Evolutionary conservation across 92 coral and sea anemone genomes (phyloP).

Genomic region (Porites cylindrica): DNA sequence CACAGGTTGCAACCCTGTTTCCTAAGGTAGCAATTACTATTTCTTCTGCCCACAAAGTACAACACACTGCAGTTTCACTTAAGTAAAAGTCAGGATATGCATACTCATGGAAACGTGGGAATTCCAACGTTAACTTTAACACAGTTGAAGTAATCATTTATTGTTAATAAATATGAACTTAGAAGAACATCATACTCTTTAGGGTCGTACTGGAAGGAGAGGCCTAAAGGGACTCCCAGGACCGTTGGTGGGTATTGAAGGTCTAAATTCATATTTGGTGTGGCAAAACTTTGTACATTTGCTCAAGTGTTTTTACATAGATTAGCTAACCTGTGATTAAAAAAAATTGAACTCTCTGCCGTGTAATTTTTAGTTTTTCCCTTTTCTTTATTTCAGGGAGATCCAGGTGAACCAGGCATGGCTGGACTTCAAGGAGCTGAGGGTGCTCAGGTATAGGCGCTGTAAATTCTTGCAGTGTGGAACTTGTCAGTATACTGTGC

Average conservation of each 20-base stretch:
- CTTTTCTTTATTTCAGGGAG: constrained; percentile 42
- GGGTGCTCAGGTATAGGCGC: constrained; percentile 60
- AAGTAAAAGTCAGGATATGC: too few species aligned
- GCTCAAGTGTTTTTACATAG: too few species aligned
- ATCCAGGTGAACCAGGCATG: constrained; percentile 62
- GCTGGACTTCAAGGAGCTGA: constrained; percentile 76
- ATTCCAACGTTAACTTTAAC: too few species aligned
- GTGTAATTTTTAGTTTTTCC: not conserved
- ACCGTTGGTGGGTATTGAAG: constrained; percentile 49
- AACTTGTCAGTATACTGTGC: not conserved
- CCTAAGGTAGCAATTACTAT: too few species aligned
- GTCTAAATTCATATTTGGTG: not conserved
- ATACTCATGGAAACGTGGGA: too few species aligned
- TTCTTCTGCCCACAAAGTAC: too few species aligned
- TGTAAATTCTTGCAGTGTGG: not conserved
- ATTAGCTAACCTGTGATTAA: too few species aligned
- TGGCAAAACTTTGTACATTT: not conserved
- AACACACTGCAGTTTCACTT: too few species aligned
- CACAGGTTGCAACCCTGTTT: too few species aligned
- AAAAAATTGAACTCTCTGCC: not conserved
- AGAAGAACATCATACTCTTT: not conserved
- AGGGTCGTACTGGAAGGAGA: constrained; percentile 72
- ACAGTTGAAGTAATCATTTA: too few species aligned
- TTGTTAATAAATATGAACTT: not conserved
- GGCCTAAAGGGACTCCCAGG: constrained; percentile 69